Percentiles rank a stretch among this genome's conserved stretches.
Conservation (phyloP, 2,888 invertebrate species). For the Sycophila texana region DNA sequence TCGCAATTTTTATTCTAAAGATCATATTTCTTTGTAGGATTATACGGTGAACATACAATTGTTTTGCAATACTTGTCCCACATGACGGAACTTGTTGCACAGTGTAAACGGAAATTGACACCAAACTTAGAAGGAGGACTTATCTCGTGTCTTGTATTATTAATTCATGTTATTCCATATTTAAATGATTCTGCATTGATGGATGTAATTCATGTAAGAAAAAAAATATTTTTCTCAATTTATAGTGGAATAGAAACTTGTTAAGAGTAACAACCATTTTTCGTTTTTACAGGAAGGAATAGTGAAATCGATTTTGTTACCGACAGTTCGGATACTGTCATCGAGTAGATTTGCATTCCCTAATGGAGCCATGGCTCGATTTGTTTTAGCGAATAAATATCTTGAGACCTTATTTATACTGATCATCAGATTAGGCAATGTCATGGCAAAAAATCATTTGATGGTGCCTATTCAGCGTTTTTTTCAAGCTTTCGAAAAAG, state of each 20-base stretch:
- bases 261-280: neutral
- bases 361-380: constrained; percentile 85
- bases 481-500: constrained; percentile 89
- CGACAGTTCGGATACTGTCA: constrained; percentile 87
- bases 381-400: constrained; percentile 87
- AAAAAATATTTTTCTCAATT: neutral
- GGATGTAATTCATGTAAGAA: constrained; percentile 87
- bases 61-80: constrained; percentile 93
- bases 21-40: constrained; percentile 76
- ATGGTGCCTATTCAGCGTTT: constrained; percentile 84
- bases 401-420: constrained; percentile 88
- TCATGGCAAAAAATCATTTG: constrained; percentile 86
- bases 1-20: neutral
- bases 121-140: constrained; percentile 91
- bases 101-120: constrained; percentile 88
- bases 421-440: constrained; percentile 85
- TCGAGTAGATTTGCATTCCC: constrained; percentile 89
- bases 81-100: constrained; percentile 88
- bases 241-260: neutral
- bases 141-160: constrained; percentile 87
- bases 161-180: constrained; percentile 88
- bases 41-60: constrained; percentile 93
- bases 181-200: constrained; percentile 90
- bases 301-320: constrained; percentile 88
- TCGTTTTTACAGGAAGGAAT: constrained; percentile 84